Base-by-base conservation (phyloP, 2,888 invertebrate species). In the Phorcus lineatus region DNA sequence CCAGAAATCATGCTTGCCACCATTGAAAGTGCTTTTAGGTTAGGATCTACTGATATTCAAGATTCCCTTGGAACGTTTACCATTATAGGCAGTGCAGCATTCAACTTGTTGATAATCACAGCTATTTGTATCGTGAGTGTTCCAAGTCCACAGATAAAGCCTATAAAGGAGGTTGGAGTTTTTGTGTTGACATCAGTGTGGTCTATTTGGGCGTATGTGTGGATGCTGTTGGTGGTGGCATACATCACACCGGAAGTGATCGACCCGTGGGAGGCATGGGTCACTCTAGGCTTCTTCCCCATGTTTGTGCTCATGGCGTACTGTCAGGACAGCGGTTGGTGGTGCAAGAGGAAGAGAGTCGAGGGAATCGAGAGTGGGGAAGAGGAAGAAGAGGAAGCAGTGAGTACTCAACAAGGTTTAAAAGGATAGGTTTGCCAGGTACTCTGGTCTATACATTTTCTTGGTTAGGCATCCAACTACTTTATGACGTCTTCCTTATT, bases 201-300 rank as follows among this genome's bases (percentile, higher is more conserved):
- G 90, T 91, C 91, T n/a, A 85, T 92, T 22, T 91, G 90, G 88
- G 92, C 92, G 24, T 92, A 92, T 81, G 77, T 92, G n/a, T 92
- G 92, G 92, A 91, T 92, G 91, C 86, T 92, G 82, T 67, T 92
- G 17, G 90, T 90, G 17, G 89, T 91, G 13, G 82, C 85, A 55
- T 89, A 86, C 77, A 87, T 89, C 66, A 82, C 88, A 2, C 92
- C 92, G 0, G 89, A 89, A 6, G 86, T 83, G 40, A 86, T 92
- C 0, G 88, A 89, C 31, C 85, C 87, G 0, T 91, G 91, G 91
- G 92, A 92, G 80, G 92, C 92, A 6, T 90, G 91, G 89, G 77
- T 91, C 16, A 92, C 92, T 0, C 83, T 92, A 66, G 84, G 83
- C 9, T 91, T 86, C 81, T 89, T 91, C 85, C 92, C 92, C 1